phyloP scores from a whole-genome alignment of 2,888 invertebrate genomes.

The Cheilosia variabilis region DNA sequence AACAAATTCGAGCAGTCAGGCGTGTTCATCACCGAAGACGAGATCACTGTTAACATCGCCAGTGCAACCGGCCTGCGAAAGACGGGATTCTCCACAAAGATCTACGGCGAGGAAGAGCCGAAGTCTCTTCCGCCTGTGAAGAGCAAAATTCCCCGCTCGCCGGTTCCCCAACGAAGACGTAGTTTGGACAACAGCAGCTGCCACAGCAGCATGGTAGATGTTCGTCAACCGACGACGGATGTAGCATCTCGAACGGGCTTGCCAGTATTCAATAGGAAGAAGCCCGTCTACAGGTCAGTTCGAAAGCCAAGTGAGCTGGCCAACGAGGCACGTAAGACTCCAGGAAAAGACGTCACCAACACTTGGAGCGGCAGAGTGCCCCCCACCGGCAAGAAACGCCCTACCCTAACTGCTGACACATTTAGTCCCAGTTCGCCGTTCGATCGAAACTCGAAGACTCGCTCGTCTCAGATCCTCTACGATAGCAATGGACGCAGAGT shows the following conservation, averaged over 20 bases:
- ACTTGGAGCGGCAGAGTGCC: constrained; percentile 89
- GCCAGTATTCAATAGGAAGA: constrained; percentile 81
- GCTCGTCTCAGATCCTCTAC: constrained; percentile 83
- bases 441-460: constrained; percentile 83
- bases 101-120: constrained; percentile 85
- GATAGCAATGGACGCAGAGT: constrained; percentile 84
- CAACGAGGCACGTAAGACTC: constrained; percentile 77
- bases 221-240: constrained; percentile 79
- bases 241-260: constrained; percentile 79
- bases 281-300: constrained; percentile 83
- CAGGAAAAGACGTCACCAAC: constrained; percentile 86
- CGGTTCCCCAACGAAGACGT: constrained; percentile 81
- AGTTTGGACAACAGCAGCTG: constrained; percentile 82
- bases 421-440: constrained; percentile 85
- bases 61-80: constrained; percentile 89
- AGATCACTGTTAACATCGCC: constrained; percentile 86
- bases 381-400: constrained; percentile 82
- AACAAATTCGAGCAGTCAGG: constrained; percentile 82
- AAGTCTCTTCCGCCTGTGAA: constrained; percentile 69
- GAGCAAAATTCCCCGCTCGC: constrained; percentile 84
- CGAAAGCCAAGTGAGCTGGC: constrained; percentile 82
- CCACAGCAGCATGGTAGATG: constrained; percentile 78
- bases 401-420: constrained; percentile 87
- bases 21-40: constrained; percentile 82
- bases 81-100: constrained; percentile 87